Evolutionary conservation across 1,140 invertebrate genomes (phyloP), one percentile per base, ranked within the genome.

Genomic region (Triops longicaudatus): DNA sequence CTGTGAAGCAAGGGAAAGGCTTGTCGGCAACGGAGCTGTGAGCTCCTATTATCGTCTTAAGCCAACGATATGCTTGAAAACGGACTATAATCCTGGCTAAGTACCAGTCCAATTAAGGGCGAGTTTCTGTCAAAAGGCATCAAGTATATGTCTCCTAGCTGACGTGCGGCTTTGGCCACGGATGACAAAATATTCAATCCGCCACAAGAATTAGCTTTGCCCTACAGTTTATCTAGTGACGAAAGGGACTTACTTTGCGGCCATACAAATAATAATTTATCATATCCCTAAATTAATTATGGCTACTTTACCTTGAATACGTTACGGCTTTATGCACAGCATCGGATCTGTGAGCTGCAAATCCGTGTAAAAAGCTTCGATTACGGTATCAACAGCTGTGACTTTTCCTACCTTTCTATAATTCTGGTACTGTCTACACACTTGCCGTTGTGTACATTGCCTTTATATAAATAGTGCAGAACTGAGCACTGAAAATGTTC

Each of bases 1-100:
- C 50, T 63, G 50, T 17, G 50, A 63, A 22, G 17, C 22, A 22
- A 17, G 22, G 22, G 50, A 5, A 63, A 63, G 22, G 17, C 50
- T 63, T 22, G 50, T 22, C 50, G 50, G 50, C 50, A 63, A 63
- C 14, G 50, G 50, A 17, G 50, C 17, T n/a, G 50, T 63, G 22
- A 63, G 22, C 17, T 63, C 50, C 50, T 37, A 63, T 63, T 63
- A 63, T 63, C 50, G 50, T 63, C 50, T 63, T 63, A 63, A 63
- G 50, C 50, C 50, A 63, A 63, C 50, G 50, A 63, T 63, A 63
- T 63, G 50, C 50, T 63, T 63, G 50, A 63, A 63, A n/a, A 63
- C 50, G 50, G 50, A 63, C 10, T 63, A 63, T 63, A 63, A 63
- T 63, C 50, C 50, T 63, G 14, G 50, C 50, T 63, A 63, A 63